Conservation (phyloP, 2,888 invertebrate species). For the Cataglyphis altisquamis region DNA sequence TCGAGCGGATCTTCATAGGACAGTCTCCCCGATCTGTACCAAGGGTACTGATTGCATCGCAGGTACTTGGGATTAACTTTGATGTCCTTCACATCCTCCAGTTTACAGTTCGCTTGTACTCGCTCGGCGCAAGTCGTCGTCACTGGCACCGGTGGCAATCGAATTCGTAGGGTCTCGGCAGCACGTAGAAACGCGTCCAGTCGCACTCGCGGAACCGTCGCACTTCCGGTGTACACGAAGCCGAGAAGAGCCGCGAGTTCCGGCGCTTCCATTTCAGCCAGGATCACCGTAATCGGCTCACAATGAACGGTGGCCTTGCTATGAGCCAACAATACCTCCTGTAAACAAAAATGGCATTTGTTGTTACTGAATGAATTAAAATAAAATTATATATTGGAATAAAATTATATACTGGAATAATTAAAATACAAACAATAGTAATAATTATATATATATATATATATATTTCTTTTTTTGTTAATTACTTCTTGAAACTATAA, state of each 20-base stretch:
- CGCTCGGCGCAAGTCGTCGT: conserved; percentile 54
- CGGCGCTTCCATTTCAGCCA: conserved; percentile 89
- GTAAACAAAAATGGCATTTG: conserved; percentile 61
- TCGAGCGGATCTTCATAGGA: conserved; percentile 45
- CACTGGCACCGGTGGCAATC: conserved; percentile 78
- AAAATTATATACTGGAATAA: too few relatives aligned
- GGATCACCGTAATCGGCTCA: conserved; percentile 89
- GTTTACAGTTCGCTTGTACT: conserved; percentile 66
- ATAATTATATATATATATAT: neutral
- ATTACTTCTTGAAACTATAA: too few relatives aligned
- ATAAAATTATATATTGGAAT: too few relatives aligned
- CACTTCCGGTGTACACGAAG: conserved; percentile 91
- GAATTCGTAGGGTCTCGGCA: conserved; percentile 84
- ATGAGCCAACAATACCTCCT: conserved; percentile 83
- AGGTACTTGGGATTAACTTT: conserved; percentile 75
- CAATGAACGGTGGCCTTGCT: conserved; percentile 76
- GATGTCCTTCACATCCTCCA: conserved; percentile 76
- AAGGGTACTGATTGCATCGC: conserved; percentile 79
- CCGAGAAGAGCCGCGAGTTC: conserved; percentile 89
- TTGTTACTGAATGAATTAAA: neutral
- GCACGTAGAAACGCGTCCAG: conserved; percentile 89
- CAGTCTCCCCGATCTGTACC: conserved; percentile 50
- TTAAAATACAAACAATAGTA: neutral
- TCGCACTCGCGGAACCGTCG: conserved; percentile 88
- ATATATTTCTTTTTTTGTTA: neutral